phyloP scores from a whole-genome alignment of 2,797 vertebrate genomes.

The Hipposideros larvatus region DNA sequence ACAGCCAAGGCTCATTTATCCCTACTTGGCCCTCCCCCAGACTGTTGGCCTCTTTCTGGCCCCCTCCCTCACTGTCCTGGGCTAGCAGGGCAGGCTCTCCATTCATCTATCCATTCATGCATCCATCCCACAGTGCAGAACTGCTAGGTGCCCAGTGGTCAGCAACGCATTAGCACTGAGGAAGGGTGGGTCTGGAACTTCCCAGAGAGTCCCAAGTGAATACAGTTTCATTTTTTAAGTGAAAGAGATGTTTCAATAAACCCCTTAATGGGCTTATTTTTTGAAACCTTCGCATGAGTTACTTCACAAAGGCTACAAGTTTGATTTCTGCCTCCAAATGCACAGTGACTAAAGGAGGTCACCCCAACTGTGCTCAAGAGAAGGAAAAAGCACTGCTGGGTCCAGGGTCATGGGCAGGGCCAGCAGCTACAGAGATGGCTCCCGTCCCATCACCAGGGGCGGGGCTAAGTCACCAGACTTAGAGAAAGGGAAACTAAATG shows the following conservation, averaged over 20 bases:
- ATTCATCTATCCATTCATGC: not conserved
- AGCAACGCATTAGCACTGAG: not conserved
- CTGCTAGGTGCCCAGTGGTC: not conserved
- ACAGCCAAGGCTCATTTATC: not conserved
- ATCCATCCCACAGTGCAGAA: not conserved
- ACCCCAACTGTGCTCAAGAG: rapidly evolving
- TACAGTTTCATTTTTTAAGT: not conserved
- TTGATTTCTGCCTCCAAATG: not conserved
- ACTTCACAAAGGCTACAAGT: not conserved
- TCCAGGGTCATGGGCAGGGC: not conserved
- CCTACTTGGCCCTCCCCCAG: not conserved
- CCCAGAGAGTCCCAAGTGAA: not conserved
- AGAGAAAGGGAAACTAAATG: not conserved
- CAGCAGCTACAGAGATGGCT: not conserved
- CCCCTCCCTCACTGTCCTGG: not conserved
- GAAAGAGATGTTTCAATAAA: not conserved
- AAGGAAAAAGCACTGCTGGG: not conserved
- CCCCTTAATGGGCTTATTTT: not conserved
- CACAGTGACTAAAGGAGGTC: not conserved
- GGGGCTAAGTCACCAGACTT: not conserved
- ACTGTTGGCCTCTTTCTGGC: not conserved
- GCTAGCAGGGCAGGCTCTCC: not conserved
- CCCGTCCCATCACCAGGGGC: not conserved
- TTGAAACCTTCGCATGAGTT: not conserved
- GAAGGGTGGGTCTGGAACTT: not conserved